Base-by-base conservation (phyloP, 2,888 invertebrate species). In the Volucella inanis region DNA sequence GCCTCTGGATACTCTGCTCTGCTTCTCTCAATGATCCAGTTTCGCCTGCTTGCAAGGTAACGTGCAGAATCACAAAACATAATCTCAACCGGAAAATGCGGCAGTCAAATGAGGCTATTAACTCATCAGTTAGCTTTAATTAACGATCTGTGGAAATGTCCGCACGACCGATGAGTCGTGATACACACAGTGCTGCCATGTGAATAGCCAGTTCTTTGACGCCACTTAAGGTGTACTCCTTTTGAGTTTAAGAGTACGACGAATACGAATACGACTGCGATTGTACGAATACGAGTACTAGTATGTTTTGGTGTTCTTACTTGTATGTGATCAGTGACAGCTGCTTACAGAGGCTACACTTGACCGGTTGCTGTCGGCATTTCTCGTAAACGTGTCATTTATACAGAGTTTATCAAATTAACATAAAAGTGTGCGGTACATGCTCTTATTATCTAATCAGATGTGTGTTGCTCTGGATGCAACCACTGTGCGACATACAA, bases 21-120 rank as follows among this genome's bases (percentile, higher is more conserved):
- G 12, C 54, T 15, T 18, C 43, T 45, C 31, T 45, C 38, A 3
- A 6, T 31, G 6, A 31, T 31, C 31, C 31, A 31, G 31, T 31
- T 31, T 31, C 6, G 31, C 31, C 6, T 6, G 0, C 31, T 31
- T 31, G 6, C 68, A 64, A 15, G 57, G 70, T 45, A 70, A 49
- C 43, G 22, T 43, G 59, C 68, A 57, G 57, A 78, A 78, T 78
- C 84, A 55, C 70, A 84, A 80, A 65, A 84, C 65, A 71, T 76
- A 84, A 84, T 84, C 84, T 84, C 65, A 80, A 84, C 84, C 84
- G 84, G 84, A 84, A 84, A 84, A 84, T 84, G 71, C 80, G 61
- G 75, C 80, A 80, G 75, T 84, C 84, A 80, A 62, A 54, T 71
- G 39, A 50, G 45, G 80, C 80, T 80, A 80, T 84, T 84, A 84